Conservation (phyloP, 2,797 vertebrate species). For the Dryobates pubescens region DNA sequence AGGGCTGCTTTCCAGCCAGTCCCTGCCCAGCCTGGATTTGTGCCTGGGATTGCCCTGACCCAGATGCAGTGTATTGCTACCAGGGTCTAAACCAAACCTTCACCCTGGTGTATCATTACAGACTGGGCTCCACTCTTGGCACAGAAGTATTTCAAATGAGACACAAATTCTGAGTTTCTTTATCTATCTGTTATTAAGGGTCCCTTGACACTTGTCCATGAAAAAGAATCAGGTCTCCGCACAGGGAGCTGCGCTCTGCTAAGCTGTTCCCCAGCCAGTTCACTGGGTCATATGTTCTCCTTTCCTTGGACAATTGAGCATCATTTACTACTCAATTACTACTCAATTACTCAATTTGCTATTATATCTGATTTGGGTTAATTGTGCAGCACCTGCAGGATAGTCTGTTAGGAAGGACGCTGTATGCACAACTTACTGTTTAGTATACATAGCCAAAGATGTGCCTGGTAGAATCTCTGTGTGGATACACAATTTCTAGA, state of each 20-base stretch:
- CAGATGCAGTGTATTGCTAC: background rate
- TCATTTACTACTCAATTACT: constrained; percentile 8
- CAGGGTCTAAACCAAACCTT: background rate
- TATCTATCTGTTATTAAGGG: background rate
- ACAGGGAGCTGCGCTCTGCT: background rate
- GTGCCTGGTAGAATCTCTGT: background rate
- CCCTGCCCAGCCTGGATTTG: no score
- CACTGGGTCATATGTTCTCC: background rate
- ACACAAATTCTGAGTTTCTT: background rate
- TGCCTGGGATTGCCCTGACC: no score
- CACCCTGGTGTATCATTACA: background rate
- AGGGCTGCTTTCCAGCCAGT: no score
- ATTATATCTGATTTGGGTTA: constrained; percentile 26
- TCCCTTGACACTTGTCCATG: background rate
- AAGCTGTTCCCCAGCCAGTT: background rate
- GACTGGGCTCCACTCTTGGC: background rate
- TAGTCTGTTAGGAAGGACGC: background rate
- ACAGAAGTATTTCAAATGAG: background rate
- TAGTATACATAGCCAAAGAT: background rate
- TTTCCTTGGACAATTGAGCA: constrained; percentile 30
- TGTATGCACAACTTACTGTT: background rate
- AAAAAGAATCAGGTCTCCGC: background rate
- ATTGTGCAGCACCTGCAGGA: constrained; percentile 14
- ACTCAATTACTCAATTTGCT: background rate
- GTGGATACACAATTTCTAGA: background rate